phyloP scores from a whole-genome alignment of 2,113 vertebrate genomes.

The Triplophysa siluroides region DNA sequence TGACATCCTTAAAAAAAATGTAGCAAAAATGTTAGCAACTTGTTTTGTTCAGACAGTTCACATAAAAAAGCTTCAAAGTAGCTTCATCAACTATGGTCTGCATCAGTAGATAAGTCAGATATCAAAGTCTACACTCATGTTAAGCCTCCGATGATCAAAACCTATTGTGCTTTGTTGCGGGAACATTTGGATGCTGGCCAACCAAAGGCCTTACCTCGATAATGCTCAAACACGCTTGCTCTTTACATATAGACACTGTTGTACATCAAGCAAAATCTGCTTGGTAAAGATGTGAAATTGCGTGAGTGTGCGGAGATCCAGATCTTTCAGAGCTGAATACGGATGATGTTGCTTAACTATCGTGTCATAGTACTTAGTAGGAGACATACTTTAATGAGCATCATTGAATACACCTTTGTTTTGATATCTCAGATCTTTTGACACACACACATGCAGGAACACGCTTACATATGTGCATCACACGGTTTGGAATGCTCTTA shows the following conservation, averaged over 20 bases:
- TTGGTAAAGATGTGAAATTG: constrained; percentile 1
- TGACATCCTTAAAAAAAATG: no score
- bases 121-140: constrained; percentile 29
- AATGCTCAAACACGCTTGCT: constrained; percentile 48
- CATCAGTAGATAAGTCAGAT: constrained; percentile 23
- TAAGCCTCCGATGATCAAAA: constrained; percentile 40
- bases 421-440: constrained; percentile 42
- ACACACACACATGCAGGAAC: constrained; percentile 38
- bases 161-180: constrained; percentile 42
- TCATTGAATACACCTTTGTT: constrained; percentile 40
- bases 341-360: constrained; percentile 20
- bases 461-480: constrained; percentile 8
- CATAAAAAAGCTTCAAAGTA: neutral
- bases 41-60: neutral
- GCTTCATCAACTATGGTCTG: neutral
- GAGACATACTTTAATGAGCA: constrained; percentile 29
- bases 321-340: constrained; percentile 25
- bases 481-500: constrained; percentile 20
- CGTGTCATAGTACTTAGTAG: neutral
- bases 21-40: no score
- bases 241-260: constrained; percentile 45
- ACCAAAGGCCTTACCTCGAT: constrained; percentile 50
- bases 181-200: constrained; percentile 47
- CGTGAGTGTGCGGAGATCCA: neutral
- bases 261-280: constrained; percentile 37